phyloP scores from a whole-genome alignment of 2,797 vertebrate genomes.

The Myotis pilosus region DNA sequence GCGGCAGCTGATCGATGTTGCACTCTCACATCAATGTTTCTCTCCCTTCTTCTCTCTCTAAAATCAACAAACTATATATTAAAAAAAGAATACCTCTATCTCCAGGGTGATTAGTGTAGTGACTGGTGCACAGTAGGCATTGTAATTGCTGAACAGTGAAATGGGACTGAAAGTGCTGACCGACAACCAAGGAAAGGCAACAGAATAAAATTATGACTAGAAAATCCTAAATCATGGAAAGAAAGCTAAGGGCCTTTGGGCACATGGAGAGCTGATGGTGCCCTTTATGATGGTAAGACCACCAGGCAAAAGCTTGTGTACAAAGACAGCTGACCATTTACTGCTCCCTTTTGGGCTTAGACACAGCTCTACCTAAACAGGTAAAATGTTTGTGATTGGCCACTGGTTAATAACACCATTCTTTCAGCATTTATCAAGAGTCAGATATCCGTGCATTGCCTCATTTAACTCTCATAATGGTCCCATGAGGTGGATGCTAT shows the following conservation, averaged over 20 bases:
- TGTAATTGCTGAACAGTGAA: neutral
- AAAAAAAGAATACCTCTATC: neutral
- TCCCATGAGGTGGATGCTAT: neutral
- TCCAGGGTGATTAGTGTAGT: neutral
- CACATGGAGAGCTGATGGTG: neutral
- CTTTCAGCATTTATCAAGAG: neutral
- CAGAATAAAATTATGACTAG: neutral
- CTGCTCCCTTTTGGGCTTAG: neutral
- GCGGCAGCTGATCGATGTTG: neutral
- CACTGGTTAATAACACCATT: neutral
- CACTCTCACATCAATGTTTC: neutral
- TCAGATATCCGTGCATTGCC: neutral
- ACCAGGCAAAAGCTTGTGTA: neutral
- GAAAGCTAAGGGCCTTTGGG: neutral
- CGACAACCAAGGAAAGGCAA: neutral
- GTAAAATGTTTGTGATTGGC: neutral
- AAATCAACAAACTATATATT: neutral
- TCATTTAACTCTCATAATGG: constrained; percentile 8
- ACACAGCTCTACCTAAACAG: neutral
- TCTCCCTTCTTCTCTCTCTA: neutral
- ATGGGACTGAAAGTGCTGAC: neutral
- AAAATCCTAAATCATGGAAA: neutral
- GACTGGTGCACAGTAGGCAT: neutral
- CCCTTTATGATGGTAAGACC: neutral
- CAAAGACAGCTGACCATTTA: neutral